Conservation (phyloP, 2,113 vertebrate species). For the Chaenocephalus aceratus region DNA sequence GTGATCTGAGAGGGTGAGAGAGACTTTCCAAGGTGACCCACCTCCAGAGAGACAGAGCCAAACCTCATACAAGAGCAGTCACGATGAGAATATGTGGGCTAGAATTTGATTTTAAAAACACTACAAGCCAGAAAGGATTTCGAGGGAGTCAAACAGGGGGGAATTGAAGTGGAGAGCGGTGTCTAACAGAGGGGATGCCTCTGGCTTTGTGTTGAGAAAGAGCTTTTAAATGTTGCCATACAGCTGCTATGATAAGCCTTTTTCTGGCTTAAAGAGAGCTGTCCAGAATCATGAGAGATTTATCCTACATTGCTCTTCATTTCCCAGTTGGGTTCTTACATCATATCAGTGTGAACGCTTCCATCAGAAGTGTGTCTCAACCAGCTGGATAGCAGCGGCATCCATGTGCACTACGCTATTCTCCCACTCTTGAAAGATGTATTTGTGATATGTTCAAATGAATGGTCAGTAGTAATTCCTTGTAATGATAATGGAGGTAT, state of each 20-base stretch:
- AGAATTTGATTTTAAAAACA: slow-evolving; percentile 48
- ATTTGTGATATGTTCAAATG: slow-evolving; percentile 27
- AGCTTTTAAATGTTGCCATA: slow-evolving; percentile 48
- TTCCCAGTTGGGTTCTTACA: slow-evolving; percentile 21
- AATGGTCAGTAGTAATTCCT: slow-evolving; percentile 35
- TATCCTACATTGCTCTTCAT: slow-evolving; percentile 15
- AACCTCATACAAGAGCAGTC: slow-evolving; percentile 23
- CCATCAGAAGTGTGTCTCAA: slow-evolving; percentile 27
- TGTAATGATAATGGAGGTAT: slow-evolving; percentile 52
- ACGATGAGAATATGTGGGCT: slow-evolving; percentile 8
- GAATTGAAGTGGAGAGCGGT: slow-evolving; percentile 27
- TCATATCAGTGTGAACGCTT: slow-evolving; percentile 20
- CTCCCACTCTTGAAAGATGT: slow-evolving; percentile 11
- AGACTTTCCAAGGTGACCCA: slow-evolving; percentile 71
- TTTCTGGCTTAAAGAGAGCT: slow-evolving; percentile 38
- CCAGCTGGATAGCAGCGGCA: slow-evolving; percentile 21
- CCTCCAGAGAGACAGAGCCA: slow-evolving; percentile 15
- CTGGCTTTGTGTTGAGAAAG: slow-evolving; percentile 35
- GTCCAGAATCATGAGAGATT: slow-evolving; percentile 36
- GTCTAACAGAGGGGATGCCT: slow-evolving; percentile 7
- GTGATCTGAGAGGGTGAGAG: slow-evolving; percentile 28
- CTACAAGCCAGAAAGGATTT: slow-evolving; percentile 12
- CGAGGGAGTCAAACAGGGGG: slow-evolving; percentile 16
- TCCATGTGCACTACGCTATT: background rate
- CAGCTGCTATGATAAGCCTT: slow-evolving; percentile 41